Conservation (phyloP, 2,888 invertebrate genomes). For the Rotaria sp. region DNA sequence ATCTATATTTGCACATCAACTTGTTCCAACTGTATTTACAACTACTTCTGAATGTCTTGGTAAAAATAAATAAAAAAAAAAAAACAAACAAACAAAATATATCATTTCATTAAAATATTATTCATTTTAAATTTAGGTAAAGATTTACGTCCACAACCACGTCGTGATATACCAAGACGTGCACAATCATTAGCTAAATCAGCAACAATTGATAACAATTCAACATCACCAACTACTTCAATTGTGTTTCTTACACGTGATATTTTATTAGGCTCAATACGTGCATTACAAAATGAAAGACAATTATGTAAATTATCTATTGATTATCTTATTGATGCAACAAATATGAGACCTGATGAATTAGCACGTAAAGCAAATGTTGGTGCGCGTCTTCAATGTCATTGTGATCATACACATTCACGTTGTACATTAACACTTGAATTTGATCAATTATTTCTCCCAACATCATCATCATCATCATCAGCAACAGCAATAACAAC, state of each 20-base stretch:
- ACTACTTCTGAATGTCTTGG: conserved; percentile 1
- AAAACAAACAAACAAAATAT: too few relatives aligned
- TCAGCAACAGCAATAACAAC: not conserved
- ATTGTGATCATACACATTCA: conserved; percentile 35
- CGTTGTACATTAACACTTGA: conserved; percentile 24
- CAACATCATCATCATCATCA: not conserved
- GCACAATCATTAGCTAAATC: not conserved
- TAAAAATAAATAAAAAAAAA: not conserved
- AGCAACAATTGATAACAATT: not conserved
- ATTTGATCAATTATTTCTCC: not conserved
- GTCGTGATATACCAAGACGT: not conserved
- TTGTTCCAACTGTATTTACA: not conserved
- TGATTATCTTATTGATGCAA: conserved; percentile 38
- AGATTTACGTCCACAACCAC: not conserved
- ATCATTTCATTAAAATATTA: too few relatives aligned
- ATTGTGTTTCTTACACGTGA: conserved; percentile 22
- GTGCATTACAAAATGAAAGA: conserved; percentile 35
- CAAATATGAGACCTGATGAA: conserved; percentile 38
- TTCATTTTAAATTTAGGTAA: not conserved
- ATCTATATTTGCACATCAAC: not conserved
- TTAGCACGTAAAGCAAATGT: not conserved
- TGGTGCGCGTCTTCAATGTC: conserved; percentile 35
- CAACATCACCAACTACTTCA: not conserved
- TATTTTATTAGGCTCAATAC: conserved; percentile 32
- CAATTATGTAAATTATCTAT: conserved; percentile 35